Base-by-base conservation (phyloP, 1,140 invertebrate species). In the Musca domestica region DNA sequence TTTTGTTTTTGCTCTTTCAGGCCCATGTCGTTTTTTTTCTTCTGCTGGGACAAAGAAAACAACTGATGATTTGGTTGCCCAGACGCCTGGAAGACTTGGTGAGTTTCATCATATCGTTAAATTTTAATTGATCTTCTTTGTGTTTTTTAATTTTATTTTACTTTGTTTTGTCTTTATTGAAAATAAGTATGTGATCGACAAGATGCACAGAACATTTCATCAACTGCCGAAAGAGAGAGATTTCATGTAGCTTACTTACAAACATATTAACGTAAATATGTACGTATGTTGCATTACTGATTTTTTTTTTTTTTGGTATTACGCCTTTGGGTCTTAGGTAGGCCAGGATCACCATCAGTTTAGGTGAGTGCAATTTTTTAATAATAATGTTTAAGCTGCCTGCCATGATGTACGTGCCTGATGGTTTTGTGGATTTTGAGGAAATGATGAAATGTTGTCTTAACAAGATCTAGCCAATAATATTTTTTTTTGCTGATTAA, bases 71-170 rank as follows among this genome's bases (percentile, higher is more conserved):
- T 19, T 23, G 15, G 54, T 58, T 58, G 54, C 20, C 27, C 9
- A 6, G 54, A 20, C 20, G 4, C 20, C n/a, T n/a, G n/a, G n/a
- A n/a, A n/a, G n/a, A n/a, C n/a, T n/a, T 61, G 19, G 2, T 7
- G n/a, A 9, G 10, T 34, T 65, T 22, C 46, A 17, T 77, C 72
- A 74, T 79, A 79, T 79, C 77, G 77, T 79, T 79, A 77, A 76
- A 79, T 79, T 79, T 79, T 79, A 79, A 79, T 79, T 79, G 77
- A 79, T 79, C 77, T 79, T 72, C 73, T 41, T 72, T 75, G 30
- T 17, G 20, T 3, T 17, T n/a, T n/a, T 67, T n/a, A n/a, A n/a
- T n/a, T n/a, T n/a, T n/a, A n/a, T n/a, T n/a, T n/a, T n/a, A n/a
- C n/a, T n/a, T 27, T n/a, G 23, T 25, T 48, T 41, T 48, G 51